Evolutionary conservation across 2,888 invertebrate species (phyloP).

Genomic region (Drosophila formosana): DNA sequence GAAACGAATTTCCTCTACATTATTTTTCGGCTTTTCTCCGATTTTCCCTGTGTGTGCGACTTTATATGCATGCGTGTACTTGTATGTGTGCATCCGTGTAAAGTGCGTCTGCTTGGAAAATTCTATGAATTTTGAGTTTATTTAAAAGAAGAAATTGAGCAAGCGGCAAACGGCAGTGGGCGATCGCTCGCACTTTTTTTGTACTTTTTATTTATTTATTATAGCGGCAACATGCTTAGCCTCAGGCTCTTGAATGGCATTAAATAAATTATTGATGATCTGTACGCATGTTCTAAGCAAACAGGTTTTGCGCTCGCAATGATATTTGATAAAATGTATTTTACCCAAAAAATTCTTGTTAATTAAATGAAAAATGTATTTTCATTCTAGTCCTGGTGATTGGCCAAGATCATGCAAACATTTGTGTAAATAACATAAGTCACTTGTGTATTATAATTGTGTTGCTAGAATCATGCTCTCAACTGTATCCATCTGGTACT

Average conservation of each 20-base stretch:
- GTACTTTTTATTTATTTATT: slow-evolving; percentile 60
- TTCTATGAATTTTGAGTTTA: slow-evolving; percentile 81
- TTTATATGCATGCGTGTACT: slow-evolving; percentile 12
- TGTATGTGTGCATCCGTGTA: slow-evolving; percentile 53
- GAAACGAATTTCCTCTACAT: slow-evolving; percentile 61
- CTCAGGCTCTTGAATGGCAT: slow-evolving; percentile 19
- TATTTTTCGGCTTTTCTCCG: slow-evolving; percentile 31
- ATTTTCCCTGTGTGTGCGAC: slow-evolving; percentile 13
- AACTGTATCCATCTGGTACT: slow-evolving; percentile 40
- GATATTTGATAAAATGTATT: no score
- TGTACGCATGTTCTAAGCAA: background rate
- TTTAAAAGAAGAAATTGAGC: slow-evolving; percentile 70
- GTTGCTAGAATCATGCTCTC: slow-evolving; percentile 7
- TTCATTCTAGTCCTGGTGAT: no score
- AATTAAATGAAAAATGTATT: no score
- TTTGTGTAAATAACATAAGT: background rate
- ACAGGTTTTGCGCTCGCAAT: no score
- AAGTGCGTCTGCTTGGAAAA: slow-evolving; percentile 79
- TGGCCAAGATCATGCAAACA: no score
- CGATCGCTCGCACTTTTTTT: slow-evolving; percentile 51
- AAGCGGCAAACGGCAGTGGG: slow-evolving; percentile 59
- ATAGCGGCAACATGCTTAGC: background rate
- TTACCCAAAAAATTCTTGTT: no score
- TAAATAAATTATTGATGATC: slow-evolving; percentile 36
- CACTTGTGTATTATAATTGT: background rate